Conservation (phyloP, 2,113 vertebrate genomes). For the Pedetes capensis region DNA sequence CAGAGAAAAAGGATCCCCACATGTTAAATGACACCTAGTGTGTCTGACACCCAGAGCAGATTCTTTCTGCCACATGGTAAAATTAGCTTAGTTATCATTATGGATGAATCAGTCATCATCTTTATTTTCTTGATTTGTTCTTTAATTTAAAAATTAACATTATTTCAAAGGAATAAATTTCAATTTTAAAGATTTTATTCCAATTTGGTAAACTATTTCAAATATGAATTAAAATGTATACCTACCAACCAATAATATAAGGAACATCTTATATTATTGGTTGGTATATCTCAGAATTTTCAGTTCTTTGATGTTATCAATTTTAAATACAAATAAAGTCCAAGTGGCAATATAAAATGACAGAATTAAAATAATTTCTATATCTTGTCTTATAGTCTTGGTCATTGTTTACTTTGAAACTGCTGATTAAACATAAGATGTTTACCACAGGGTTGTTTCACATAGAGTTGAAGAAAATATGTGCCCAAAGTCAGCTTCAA, state of each 20-base stretch:
- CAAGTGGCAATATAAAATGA: not conserved
- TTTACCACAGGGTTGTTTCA: not conserved
- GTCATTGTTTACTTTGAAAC: slow-evolving; percentile 18
- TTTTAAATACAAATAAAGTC: slow-evolving; percentile 30
- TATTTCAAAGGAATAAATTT: not conserved
- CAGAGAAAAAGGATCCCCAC: not conserved
- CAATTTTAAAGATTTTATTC: not conserved
- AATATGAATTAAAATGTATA: not conserved
- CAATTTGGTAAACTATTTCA: not conserved
- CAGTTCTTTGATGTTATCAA: not conserved
- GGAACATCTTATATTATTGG: too few species aligned
- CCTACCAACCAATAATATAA: not conserved
- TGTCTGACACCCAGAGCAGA: not conserved
- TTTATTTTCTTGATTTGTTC: not conserved
- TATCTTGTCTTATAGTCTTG: not conserved
- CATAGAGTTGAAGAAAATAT: not conserved
- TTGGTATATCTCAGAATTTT: not conserved
- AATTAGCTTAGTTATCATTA: not conserved
- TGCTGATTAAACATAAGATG: not conserved
- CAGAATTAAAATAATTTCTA: slow-evolving; percentile 27
- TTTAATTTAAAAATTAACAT: not conserved
- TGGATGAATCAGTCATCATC: not conserved
- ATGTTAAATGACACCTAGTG: not conserved
- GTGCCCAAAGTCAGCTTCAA: not conserved
- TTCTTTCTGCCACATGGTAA: not conserved